phyloP scores from a whole-genome alignment of 2,888 invertebrate species.

The Micoletzkya japonica region DNA sequence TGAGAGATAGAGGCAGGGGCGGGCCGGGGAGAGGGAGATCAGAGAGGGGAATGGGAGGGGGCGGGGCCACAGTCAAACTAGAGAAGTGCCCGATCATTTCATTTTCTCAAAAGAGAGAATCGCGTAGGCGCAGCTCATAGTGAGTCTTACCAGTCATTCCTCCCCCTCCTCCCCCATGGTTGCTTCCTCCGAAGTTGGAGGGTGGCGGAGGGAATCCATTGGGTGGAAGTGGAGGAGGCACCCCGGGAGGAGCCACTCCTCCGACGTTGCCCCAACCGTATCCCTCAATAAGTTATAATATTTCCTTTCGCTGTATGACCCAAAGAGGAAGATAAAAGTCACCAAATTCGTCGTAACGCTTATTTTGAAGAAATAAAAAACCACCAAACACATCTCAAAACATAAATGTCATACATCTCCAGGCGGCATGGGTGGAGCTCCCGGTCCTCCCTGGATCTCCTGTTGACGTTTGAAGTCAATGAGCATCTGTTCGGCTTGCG shows the following conservation, averaged over 20 bases:
- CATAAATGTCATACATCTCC: slow-evolving; percentile 29
- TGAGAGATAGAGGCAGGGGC: too few species aligned
- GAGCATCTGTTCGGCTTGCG: slow-evolving; percentile 61
- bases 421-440: slow-evolving; percentile 33
- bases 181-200: background rate
- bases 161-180: background rate
- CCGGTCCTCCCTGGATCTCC: slow-evolving; percentile 28
- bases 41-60: background rate
- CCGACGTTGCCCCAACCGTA: background rate
- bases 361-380: too few species aligned
- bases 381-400: too few species aligned
- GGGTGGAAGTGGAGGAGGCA: slow-evolving; percentile 5
- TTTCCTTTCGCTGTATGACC: too few species aligned
- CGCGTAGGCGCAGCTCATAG: slow-evolving; percentile 10
- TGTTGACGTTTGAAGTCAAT: slow-evolving; percentile 61
- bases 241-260: background rate
- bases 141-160: background rate
- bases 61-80: background rate
- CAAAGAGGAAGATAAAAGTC: too few species aligned
- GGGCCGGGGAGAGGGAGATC: background rate
- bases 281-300: too few species aligned
- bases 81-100: background rate
- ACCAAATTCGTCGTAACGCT: too few species aligned
- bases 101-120: background rate
- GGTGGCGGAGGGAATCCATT: background rate